phyloP scores from a whole-genome alignment of 2,888 invertebrate genomes.

The Stegophylla sp. region DNA sequence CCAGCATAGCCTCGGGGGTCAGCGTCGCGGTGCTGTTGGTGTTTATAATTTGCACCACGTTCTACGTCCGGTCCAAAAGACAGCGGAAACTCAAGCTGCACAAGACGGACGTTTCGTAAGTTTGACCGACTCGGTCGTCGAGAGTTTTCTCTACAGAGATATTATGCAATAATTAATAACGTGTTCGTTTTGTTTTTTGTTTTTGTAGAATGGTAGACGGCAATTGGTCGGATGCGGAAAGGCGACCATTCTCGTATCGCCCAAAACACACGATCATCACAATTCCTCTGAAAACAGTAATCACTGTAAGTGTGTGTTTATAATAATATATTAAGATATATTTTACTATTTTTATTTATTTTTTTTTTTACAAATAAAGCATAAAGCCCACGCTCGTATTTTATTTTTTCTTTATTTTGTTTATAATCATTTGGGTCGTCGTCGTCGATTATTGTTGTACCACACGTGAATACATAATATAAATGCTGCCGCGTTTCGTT shows the following conservation, averaged over 20 bases:
- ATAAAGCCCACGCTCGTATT: conserved; percentile 31
- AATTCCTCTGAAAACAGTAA: conserved; percentile 49
- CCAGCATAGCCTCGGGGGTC: conserved; percentile 85
- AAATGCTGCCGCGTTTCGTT: conserved; percentile 20
- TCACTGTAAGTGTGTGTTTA: conserved; percentile 40
- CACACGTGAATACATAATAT: conserved; percentile 19
- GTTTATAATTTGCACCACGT: conserved; percentile 73
- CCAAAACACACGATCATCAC: conserved; percentile 56
- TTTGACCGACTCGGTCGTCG: not conserved
- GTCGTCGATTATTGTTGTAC: conserved; percentile 23
- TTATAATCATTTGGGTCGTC: conserved; percentile 22
- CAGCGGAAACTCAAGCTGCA: conserved; percentile 62
- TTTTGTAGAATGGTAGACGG: conserved; percentile 61
- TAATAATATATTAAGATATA: no score
- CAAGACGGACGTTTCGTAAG: conserved; percentile 60
- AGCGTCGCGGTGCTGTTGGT: conserved; percentile 76
- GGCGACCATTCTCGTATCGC: conserved; percentile 61
- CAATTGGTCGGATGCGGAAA: conserved; percentile 61
- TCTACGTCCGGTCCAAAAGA: conserved; percentile 73
- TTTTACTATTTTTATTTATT: no score
- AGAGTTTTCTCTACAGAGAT: no score
- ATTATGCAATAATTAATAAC: not conserved
- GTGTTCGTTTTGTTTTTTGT: conserved; percentile 11
- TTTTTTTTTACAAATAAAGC: conserved; percentile 22
- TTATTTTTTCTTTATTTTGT: conserved; percentile 6